Conservation (phyloP, 2,797 vertebrate species). For the Scolopax rusticola region DNA sequence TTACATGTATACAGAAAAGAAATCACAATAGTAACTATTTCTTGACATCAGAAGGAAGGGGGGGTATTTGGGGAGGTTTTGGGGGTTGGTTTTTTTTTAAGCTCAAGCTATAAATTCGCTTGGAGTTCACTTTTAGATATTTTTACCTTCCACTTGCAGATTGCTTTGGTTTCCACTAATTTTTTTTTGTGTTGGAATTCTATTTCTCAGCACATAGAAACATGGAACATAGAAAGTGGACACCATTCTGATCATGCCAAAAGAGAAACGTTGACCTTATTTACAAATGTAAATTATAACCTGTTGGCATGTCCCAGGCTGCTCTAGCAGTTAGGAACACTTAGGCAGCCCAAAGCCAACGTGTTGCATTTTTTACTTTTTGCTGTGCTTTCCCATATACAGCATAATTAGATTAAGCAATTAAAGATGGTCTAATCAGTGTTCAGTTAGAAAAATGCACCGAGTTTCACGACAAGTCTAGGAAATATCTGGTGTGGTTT, state of each 20-base stretch:
- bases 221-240: not conserved
- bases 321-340: not conserved
- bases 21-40: not conserved
- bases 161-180: not conserved
- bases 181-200: not conserved
- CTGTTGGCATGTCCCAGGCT: not conserved
- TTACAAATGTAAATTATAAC: conserved; percentile 37
- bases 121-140: not conserved
- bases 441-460: not conserved
- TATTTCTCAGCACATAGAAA: not conserved
- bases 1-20: not conserved
- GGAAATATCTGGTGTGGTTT: not conserved
- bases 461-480: not conserved
- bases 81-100: not conserved
- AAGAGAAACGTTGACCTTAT: not conserved
- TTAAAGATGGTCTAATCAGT: not conserved
- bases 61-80: not conserved
- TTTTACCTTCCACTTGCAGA: not conserved
- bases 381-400: not conserved
- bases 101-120: not conserved
- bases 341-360: not conserved
- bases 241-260: not conserved
- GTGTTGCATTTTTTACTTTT: not conserved
- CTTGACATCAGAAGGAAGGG: not conserved
- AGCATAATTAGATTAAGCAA: not conserved